Conservation (phyloP, 2,888 invertebrate genomes). For the Diachrysia chrysitis region DNA sequence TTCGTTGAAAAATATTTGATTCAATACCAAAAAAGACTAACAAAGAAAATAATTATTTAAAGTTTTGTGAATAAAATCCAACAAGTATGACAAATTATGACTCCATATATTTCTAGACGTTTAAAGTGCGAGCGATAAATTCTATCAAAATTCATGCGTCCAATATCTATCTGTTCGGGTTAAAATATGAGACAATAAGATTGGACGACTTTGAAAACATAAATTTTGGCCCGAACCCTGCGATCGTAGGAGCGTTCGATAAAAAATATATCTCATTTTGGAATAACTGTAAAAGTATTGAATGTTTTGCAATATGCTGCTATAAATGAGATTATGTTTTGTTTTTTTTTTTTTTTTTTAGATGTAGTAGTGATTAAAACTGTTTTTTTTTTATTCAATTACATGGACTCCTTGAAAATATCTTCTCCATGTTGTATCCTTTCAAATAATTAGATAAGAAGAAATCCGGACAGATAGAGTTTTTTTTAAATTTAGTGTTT, state of each 20-base stretch:
- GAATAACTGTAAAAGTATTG: background rate
- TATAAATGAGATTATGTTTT: background rate
- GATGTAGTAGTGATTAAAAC: too few relatives aligned
- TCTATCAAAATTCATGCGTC: conserved; percentile 70
- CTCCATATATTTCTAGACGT: conserved; percentile 42
- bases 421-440: too few relatives aligned
- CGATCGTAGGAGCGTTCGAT: conserved; percentile 21
- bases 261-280: conserved; percentile 27
- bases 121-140: conserved; percentile 68
- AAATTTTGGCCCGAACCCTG: conserved; percentile 25
- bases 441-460: too few relatives aligned
- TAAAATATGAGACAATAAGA: conserved; percentile 73
- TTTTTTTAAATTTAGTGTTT: too few relatives aligned
- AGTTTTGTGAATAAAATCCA: background rate
- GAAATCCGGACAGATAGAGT: too few relatives aligned
- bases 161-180: conserved; percentile 70
- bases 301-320: background rate
- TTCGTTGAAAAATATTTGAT: background rate
- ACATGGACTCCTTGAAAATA: too few relatives aligned
- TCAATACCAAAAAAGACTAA: background rate
- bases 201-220: conserved; percentile 54
- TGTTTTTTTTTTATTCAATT: too few relatives aligned
- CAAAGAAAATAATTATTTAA: too few relatives aligned
- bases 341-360: too few relatives aligned
- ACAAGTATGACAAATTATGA: conserved; percentile 11